These are phyloP conservation scores for Heliconius hermathena DNA, from an alignment of 1,140 invertebrate genomes.

Conservation along the genomic window DNA sequence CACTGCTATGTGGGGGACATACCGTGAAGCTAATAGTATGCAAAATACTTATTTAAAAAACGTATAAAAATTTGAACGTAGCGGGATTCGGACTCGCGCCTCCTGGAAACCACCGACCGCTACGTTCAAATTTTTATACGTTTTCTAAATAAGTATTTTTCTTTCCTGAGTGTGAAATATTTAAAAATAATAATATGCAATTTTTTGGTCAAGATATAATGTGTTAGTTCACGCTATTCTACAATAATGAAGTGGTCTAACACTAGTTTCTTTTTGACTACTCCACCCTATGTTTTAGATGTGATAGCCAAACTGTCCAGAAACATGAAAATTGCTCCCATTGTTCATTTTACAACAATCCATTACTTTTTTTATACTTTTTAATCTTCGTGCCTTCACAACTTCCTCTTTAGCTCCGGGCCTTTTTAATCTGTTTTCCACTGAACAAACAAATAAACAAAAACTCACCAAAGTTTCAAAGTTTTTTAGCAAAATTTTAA, in stretches of 20 bases:
- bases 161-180: no score
- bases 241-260: neutral
- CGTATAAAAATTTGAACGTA: no score
- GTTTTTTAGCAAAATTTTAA: conserved; percentile 60
- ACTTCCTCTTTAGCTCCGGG: conserved; percentile 62
- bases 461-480: conserved; percentile 52
- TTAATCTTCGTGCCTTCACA: conserved; percentile 71
- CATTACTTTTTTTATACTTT: conserved; percentile 54
- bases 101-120: no score
- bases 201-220: no score
- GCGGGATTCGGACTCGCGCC: no score
- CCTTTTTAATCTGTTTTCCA: conserved; percentile 74
- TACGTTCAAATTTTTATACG: no score
- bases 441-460: conserved; percentile 61
- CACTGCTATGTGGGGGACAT: no score
- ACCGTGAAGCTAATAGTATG: no score
- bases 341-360: conserved; percentile 50
- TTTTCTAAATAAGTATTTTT: no score
- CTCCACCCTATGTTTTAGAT: neutral
- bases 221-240: no score
- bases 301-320: conserved; percentile 14
- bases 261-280: neutral
- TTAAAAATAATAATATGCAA: no score
- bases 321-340: conserved; percentile 24
- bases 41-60: no score